Conservation (phyloP, 1,140 invertebrate genomes). For the Drosophila chauvacae region DNA sequence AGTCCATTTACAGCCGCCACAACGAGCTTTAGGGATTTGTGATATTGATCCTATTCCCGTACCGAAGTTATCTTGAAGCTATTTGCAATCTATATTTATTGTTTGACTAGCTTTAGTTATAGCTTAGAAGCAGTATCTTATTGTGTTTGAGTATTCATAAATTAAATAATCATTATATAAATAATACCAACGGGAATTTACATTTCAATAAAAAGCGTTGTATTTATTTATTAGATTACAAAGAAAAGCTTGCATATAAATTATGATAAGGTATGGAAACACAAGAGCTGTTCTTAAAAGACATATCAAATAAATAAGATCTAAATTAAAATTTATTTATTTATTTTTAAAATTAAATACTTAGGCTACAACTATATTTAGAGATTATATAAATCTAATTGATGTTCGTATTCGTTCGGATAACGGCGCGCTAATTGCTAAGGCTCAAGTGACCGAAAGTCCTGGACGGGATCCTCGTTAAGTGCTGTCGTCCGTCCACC, state of each 20-base stretch:
- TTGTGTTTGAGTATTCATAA: neutral
- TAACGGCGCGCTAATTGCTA: slow-evolving; percentile 57
- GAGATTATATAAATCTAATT: slow-evolving; percentile 80
- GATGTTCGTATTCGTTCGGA: slow-evolving; percentile 75
- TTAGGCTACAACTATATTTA: slow-evolving; percentile 79
- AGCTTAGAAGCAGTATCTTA: neutral
- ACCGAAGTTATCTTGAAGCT: neutral
- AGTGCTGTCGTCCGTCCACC: slow-evolving; percentile 9
- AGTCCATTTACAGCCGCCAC: neutral
- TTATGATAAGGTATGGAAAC: slow-evolving; percentile 81
- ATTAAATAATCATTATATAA: neutral
- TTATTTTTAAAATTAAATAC: slow-evolving; percentile 83
- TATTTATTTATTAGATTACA: slow-evolving; percentile 82
- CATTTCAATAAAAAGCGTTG: slow-evolving; percentile 82
- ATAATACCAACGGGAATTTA: slow-evolving; percentile 9
- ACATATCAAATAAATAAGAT: slow-evolving; percentile 80
- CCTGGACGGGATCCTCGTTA: slow-evolving; percentile 15
- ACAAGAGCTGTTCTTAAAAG: slow-evolving; percentile 83
- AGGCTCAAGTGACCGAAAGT: slow-evolving; percentile 83
- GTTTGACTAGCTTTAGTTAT: neutral
- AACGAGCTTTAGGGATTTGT: slow-evolving; percentile 11
- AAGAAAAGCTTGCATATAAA: slow-evolving; percentile 81
- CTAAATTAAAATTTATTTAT: slow-evolving; percentile 84
- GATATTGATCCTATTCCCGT: neutral
- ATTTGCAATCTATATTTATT: neutral